Percentiles rank a stretch among this genome's conserved stretches.
Conservation (phyloP, 2,888 invertebrate species). For the Chalcosyrphus nemorum region DNA sequence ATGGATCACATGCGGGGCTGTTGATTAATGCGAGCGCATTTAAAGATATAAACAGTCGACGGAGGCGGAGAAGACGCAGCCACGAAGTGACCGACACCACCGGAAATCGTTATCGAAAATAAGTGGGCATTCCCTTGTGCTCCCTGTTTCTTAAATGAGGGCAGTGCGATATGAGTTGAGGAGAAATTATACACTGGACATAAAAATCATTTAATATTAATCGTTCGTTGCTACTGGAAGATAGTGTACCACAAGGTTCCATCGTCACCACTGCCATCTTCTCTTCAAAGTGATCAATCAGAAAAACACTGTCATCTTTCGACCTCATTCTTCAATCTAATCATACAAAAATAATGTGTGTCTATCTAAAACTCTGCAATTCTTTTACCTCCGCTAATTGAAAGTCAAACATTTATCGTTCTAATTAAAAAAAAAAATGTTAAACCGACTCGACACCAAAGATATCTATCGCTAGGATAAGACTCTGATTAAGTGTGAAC, state of each 20-base stretch:
- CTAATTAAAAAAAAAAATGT: slow-evolving; percentile 46
- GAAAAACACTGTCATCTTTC: no score
- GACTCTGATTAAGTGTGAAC: background rate
- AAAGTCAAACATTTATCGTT: slow-evolving; percentile 36
- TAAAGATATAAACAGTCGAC: slow-evolving; percentile 13
- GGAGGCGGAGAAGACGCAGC: no score
- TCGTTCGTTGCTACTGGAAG: background rate
- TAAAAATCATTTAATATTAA: background rate
- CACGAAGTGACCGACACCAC: slow-evolving; percentile 6
- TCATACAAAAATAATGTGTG: no score
- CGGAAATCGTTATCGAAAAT: background rate
- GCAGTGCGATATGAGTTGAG: background rate
- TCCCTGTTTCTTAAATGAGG: background rate
- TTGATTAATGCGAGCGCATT: slow-evolving; percentile 20
- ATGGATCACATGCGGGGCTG: background rate
- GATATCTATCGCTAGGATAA: slow-evolving; percentile 7
- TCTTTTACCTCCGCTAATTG: no score
- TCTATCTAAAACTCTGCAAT: no score
- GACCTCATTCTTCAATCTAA: no score
- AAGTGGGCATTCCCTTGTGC: background rate
- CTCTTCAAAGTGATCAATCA: background rate
- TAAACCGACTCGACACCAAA: background rate
- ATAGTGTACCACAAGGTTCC: background rate
- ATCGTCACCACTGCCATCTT: background rate
- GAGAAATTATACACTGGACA: background rate